Evolutionary conservation across 2,888 invertebrate species (phyloP), one percentile per base, ranked within the genome.

Genomic region (Tenthredo distinguenda): DNA sequence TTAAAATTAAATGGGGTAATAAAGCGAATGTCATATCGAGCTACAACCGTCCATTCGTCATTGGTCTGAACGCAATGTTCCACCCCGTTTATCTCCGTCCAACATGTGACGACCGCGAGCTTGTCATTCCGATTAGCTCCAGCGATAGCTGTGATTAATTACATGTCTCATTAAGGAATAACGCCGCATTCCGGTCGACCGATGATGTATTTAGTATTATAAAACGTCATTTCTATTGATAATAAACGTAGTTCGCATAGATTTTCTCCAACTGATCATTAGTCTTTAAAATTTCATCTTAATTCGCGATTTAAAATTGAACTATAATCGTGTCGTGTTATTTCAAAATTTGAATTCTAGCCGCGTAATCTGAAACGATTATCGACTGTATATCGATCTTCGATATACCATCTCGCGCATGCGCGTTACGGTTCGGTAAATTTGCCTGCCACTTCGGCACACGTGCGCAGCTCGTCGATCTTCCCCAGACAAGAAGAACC

Each of bases 381-480:
- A 18, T 68, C 68, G 68, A 68, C 15, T 18, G 5, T 12, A 18
- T 26, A 26, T 34, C 68, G 68, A 68, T 34, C 1, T 12, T 31
- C 68, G 68, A 68, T 68, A 4, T 5, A 18, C 6, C 0, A 21
- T 3, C 5, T 5, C 43, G 72, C 72, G 72, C 72, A 74, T 74
- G 72, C 72, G 72, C 12, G 12, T 43, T 21, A 5, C 10, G 10
- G 0, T 34, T 74, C 3, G n/a, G 1, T 40, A 43, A 74, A 55
- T 21, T 62, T 62, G 62, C 81, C 68, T 85, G 85, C 85, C 82
- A 85, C 82, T 85, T 76, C 71, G 55, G 72, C 31, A 85, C 85
- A 85, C 85, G 85, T 85, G 85, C 85, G 82, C 72, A 81, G 62
- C 81, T 81, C 26, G 26, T 68, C 68, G 68, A 4, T 68, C 68